A percentile compares a stretch with the other conserved stretches of the same genome.
phyloP scores from a whole-genome alignment of 2,888 invertebrate species.

The Eupithecia insigniata region DNA sequence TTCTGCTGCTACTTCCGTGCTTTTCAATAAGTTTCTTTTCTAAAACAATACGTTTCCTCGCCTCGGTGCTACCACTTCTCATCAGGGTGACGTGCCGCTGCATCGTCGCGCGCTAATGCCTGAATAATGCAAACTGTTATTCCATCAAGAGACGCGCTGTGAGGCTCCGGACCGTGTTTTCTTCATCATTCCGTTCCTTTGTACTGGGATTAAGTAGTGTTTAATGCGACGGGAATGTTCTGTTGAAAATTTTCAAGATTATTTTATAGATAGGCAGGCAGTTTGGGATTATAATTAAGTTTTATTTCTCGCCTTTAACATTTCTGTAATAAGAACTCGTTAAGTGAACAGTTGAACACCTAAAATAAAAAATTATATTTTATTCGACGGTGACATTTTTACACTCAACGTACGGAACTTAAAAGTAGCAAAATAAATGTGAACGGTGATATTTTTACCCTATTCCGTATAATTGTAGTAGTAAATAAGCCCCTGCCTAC shows the following conservation, averaged over 20 bases:
- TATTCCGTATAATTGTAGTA: too few species aligned
- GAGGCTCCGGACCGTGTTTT: conserved; percentile 19
- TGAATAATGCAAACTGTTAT: conserved; percentile 54
- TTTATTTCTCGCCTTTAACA: neutral
- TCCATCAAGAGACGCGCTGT: conserved; percentile 34
- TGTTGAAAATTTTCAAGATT: neutral
- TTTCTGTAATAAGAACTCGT: neutral
- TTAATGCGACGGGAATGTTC: conserved; percentile 16
- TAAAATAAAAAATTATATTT: too few species aligned
- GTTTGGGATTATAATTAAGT: neutral
- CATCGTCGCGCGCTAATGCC: conserved; percentile 44
- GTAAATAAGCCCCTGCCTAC: too few species aligned
- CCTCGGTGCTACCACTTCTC: conserved; percentile 8
- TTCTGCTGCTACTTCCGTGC: neutral
- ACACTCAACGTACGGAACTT: too few species aligned
- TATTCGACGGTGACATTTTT: too few species aligned
- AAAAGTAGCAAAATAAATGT: too few species aligned
- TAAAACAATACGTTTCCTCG: neutral
- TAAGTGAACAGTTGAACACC: too few species aligned
- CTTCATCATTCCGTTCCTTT: conserved; percentile 18
- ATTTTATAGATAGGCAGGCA: neutral
- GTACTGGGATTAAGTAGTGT: conserved; percentile 25
- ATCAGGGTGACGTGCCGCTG: conserved; percentile 38
- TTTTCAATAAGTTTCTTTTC: neutral
- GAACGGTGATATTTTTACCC: too few species aligned